A percentile compares a stretch with the other conserved stretches of the same genome.
These are phyloP conservation scores for Crotalus tigris DNA, from an alignment of 2,113 vertebrate genomes.

Conservation along the genomic window DNA sequence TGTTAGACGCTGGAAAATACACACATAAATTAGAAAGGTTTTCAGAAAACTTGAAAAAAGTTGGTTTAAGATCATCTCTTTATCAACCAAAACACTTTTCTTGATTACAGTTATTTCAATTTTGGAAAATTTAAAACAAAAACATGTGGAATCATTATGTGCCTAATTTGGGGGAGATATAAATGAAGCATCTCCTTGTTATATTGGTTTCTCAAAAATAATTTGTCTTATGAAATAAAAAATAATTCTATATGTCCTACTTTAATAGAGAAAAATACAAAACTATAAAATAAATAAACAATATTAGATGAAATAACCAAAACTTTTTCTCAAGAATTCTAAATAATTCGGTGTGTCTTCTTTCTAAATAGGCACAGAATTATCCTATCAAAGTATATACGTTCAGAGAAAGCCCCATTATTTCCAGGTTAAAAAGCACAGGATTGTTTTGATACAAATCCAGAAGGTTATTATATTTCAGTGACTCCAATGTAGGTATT, in stretches of 20 bases:
- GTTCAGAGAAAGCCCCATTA: neutral
- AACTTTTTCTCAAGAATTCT: neutral
- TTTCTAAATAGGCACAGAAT: neutral
- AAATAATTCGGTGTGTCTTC: neutral
- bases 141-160: neutral
- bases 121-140: neutral
- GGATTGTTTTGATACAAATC: neutral
- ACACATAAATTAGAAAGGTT: slow-evolving; percentile 19
- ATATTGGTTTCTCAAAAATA: neutral
- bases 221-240: neutral
- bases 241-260: neutral
- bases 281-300: neutral
- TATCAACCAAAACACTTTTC: neutral
- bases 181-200: neutral
- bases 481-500: neutral
- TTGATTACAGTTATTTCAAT: neutral
- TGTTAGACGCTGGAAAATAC: slow-evolving; percentile 73
- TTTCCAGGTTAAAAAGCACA: neutral
- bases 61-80: neutral
- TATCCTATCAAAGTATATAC: neutral
- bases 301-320: neutral
- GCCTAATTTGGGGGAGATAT: neutral
- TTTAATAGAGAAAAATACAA: neutral
- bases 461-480: neutral
- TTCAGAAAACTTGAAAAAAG: neutral